Percentiles rank a stretch among this genome's conserved stretches.
These are phyloP conservation scores for Tetranychus piercei DNA, from an alignment of 2,888 invertebrate genomes.

Conservation along the genomic window DNA sequence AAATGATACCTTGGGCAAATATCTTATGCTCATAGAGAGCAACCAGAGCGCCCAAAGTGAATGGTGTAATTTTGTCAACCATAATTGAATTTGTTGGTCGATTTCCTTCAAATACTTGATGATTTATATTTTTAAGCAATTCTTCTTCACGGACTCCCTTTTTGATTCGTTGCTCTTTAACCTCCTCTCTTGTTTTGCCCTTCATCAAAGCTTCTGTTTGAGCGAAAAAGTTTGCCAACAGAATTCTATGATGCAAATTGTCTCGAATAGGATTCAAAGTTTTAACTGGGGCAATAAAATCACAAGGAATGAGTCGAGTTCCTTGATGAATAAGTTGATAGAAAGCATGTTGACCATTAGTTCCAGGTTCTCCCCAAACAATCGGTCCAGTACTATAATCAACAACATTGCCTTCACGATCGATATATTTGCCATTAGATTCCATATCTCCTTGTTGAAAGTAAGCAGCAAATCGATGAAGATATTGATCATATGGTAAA, in stretches of 20 bases:
- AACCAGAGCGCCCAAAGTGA: constrained; percentile 75
- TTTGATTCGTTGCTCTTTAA: constrained; percentile 56
- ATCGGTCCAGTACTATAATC: constrained; percentile 50
- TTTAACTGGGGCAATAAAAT: constrained; percentile 82
- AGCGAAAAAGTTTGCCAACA: constrained; percentile 88
- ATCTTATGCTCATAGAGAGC: constrained; percentile 98
- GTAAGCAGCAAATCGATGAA: constrained; percentile 96
- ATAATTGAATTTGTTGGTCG: constrained; percentile 92
- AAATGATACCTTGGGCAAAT: constrained; percentile 91
- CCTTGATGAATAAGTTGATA: constrained; percentile 97
- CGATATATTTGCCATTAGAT: constrained; percentile 76
- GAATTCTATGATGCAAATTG: constrained; percentile 75
- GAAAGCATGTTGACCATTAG: constrained; percentile 98
- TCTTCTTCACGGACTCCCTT: constrained; percentile 49
- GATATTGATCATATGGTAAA: constrained; percentile 87
- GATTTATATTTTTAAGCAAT: constrained; percentile 62
- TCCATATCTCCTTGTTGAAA: constrained; percentile 99
- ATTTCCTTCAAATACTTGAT: constrained; percentile 90
- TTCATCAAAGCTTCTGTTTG: constrained; percentile 97
- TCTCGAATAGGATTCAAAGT: constrained; percentile 64
- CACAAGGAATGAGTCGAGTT: constrained; percentile 73
- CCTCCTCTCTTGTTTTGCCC: constrained; percentile 47
- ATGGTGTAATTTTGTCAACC: constrained; percentile 73
- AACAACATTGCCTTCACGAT: constrained; percentile 35
- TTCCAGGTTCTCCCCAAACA: constrained; percentile 96